Base-by-base conservation (phyloP, 2,888 invertebrate genomes). In the Ophioninae sp. region DNA sequence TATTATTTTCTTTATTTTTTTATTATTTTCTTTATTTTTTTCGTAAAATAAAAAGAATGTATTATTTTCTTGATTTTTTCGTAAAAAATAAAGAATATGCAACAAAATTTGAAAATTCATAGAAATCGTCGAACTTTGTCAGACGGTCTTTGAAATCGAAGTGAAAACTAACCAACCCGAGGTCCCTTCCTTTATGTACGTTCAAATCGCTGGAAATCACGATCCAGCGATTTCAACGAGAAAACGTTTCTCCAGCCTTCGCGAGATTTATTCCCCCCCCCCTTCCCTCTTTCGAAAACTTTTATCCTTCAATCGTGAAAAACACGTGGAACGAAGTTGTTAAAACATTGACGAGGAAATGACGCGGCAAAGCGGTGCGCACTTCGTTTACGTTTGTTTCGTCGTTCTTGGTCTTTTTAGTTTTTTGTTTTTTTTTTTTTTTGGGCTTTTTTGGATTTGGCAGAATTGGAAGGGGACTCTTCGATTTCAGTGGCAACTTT, bases 231-330 rank as follows among this genome's bases (percentile, higher is more conserved):
- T 80, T 80, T 79, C 51, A 56, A 22, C 56, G 77, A 78, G 72
- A 73, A 84, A 84, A 81, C 79, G 84, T 84, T 84, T 84, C 84
- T 81, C 79, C 58, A 63, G 73, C 84, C 84, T 84, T 76, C 79
- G 81, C 51, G 56, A 20, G 30, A 30, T 30, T 30, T 3, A 30
- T 30, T 30, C 56, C 30, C 61, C 58, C 59, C 74, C 69, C 64
- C 64, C 30, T 58, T 37, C 17, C 22, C 41, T 56, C 39, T 23
- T 64, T 37, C 23, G 37, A n/a, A 58, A 22, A n/a, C 67, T 51
- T 67, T 67, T 78, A 69, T 74, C 78, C 73, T 59, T 78, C 73
- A 39, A 37, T 64, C 10, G n/a, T 22, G 39, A 30, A 56, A 63
- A 69, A 69, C 56, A 64, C 78, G 30, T 69, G 77, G 37, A 37